Evolutionary conservation across 2,797 vertebrate species (phyloP).

Genomic region (Chelon auratus): DNA sequence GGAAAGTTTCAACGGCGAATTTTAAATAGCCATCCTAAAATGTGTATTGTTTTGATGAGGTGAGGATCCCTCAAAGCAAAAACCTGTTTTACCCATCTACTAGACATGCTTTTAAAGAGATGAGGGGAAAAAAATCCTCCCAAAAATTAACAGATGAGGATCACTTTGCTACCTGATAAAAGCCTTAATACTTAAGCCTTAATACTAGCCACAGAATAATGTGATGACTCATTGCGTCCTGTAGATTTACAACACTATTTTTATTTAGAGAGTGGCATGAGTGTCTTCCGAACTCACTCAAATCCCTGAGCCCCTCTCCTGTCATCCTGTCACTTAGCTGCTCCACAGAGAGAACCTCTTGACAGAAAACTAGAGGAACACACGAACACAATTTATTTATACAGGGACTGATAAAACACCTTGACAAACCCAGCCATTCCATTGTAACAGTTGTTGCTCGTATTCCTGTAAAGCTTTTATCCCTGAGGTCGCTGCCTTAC

Average conservation of each 20-base stretch:
- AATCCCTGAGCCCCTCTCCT: slow-evolving; percentile 58
- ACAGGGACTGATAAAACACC: slow-evolving; percentile 27
- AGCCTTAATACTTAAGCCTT: background rate
- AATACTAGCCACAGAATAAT: slow-evolving; percentile 29
- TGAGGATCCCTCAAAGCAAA: background rate
- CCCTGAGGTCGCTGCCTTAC: slow-evolving; percentile 15
- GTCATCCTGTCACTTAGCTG: slow-evolving; percentile 61
- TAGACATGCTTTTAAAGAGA: background rate
- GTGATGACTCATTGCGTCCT: slow-evolving; percentile 69
- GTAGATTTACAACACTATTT: slow-evolving; percentile 66
- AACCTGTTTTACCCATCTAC: background rate
- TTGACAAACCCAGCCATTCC: slow-evolving; percentile 29
- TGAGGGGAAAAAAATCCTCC: background rate
- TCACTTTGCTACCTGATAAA: background rate
- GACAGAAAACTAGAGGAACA: slow-evolving; percentile 29
- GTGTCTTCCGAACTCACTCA: slow-evolving; percentile 42
- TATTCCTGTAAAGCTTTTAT: slow-evolving; percentile 40
- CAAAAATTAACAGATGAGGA: background rate
- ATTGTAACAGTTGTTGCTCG: slow-evolving; percentile 23
- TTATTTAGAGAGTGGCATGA: slow-evolving; percentile 48
- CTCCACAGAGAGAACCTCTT: slow-evolving; percentile 42
- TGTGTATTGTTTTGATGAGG: background rate
- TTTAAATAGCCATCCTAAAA: slow-evolving; percentile 10
- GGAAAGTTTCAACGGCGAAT: background rate
- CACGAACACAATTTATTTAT: slow-evolving; percentile 8